These are phyloP conservation scores for Lepidocolaptes lacrymiger DNA, from an alignment of 2,797 vertebrate genomes.

Conservation along the genomic window DNA sequence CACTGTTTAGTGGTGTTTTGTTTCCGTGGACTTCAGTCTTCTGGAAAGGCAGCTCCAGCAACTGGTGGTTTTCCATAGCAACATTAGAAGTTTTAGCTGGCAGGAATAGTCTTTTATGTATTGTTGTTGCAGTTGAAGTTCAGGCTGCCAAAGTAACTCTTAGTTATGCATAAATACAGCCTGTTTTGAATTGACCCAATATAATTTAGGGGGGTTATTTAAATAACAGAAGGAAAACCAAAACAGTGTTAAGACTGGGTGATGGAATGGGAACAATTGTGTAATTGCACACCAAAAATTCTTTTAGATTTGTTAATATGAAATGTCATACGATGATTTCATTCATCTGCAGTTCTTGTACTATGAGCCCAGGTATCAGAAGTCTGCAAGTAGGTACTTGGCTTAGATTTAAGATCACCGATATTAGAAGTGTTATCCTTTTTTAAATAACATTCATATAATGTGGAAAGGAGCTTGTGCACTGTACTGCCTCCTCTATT, in stretches of 20 bases:
- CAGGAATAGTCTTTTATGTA: not conserved
- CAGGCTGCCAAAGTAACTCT: not conserved
- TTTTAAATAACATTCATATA: not conserved
- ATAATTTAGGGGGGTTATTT: not conserved
- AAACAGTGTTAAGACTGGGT: not conserved
- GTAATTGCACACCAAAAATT: not conserved
- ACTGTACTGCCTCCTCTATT: not conserved
- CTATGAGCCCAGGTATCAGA: not conserved
- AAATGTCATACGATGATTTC: not conserved
- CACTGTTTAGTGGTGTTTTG: not conserved
- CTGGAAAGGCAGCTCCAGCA: not conserved
- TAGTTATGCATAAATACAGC: not conserved
- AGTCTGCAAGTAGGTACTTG: not conserved
- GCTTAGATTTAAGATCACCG: not conserved
- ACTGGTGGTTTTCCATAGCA: not conserved
- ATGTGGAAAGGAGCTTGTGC: not conserved
- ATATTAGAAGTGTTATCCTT: not conserved
- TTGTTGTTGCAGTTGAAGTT: not conserved
- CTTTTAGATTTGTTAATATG: not conserved
- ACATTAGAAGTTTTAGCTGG: not conserved
- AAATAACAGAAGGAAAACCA: not conserved
- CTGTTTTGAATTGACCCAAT: not conserved
- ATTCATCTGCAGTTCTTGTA: not conserved
- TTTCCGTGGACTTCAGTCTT: not conserved
- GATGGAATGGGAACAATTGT: not conserved